A percentile compares a stretch with the other conserved stretches of the same genome.
These are phyloP conservation scores for Numenius phaeopus DNA, from an alignment of 2,797 vertebrate genomes.

Conservation along the genomic window DNA sequence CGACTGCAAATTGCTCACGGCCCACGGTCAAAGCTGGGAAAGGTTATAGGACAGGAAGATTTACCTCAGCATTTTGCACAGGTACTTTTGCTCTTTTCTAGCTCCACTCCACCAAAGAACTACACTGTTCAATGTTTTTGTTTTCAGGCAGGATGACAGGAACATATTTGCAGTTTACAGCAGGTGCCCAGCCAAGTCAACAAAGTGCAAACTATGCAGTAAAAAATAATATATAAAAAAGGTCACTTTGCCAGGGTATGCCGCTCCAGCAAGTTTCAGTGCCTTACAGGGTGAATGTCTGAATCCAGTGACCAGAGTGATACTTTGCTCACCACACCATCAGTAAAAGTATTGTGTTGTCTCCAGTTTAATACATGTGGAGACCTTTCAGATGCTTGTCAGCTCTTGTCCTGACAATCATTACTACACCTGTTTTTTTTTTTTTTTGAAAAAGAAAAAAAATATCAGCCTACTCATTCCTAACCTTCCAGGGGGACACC, in stretches of 20 bases:
- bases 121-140: conserved; percentile 1
- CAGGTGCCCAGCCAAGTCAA: conserved; percentile 64
- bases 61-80: conserved; percentile 59
- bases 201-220: conserved; percentile 59
- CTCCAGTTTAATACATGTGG: neutral
- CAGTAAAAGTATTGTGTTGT: neutral
- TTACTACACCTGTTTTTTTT: conserved; percentile 26
- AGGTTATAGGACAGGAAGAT: conserved; percentile 37
- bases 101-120: neutral
- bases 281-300: neutral
- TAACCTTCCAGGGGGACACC: conserved; percentile 9
- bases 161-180: conserved; percentile 64
- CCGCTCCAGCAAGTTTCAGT: conserved; percentile 62
- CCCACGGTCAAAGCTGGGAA: conserved; percentile 6
- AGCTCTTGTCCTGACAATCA: conserved; percentile 5
- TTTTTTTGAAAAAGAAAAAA: neutral
- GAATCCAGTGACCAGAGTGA: neutral
- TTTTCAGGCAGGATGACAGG: conserved; percentile 62
- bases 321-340: neutral
- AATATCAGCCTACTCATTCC: neutral
- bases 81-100: conserved; percentile 27
- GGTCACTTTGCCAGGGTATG: conserved; percentile 66
- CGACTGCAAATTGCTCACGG: neutral
- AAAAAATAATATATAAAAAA: conserved; percentile 64
- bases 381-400: neutral